Conservation (phyloP, 2,797 vertebrate species). For the Heliangelus exortis region DNA sequence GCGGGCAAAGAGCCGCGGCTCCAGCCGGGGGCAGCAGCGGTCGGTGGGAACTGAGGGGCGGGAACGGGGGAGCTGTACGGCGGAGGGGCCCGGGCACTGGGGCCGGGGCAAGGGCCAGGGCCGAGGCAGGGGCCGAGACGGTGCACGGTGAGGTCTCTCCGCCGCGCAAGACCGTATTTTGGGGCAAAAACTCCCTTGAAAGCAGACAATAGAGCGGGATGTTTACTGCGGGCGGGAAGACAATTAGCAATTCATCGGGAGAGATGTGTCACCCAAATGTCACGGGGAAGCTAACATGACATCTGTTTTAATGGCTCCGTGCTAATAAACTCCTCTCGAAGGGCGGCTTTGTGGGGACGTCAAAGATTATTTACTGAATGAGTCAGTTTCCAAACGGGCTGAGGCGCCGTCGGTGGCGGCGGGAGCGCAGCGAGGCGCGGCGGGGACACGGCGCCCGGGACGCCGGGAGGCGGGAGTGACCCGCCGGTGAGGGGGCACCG, state of each 20-base stretch:
- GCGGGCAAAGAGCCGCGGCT: background rate
- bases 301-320: conserved; percentile 80
- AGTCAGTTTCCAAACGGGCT: conserved; percentile 75
- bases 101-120: background rate
- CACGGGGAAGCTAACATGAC: conserved; percentile 75
- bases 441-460: conserved; percentile 1
- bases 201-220: conserved; percentile 76
- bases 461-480: background rate
- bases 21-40: background rate
- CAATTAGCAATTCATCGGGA: conserved; percentile 82
- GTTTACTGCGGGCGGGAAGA: conserved; percentile 78
- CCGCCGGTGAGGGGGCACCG: background rate
- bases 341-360: conserved; percentile 77
- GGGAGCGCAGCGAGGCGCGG: conserved; percentile 25
- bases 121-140: background rate
- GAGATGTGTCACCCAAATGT: conserved; percentile 79
- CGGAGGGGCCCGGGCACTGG: background rate
- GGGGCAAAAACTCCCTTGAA: conserved; percentile 63
- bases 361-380: conserved; percentile 81
- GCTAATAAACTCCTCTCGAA: conserved; percentile 79
- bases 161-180: conserved; percentile 61
- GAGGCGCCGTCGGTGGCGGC: conserved; percentile 74
- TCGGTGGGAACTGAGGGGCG: background rate
- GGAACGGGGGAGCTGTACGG: background rate
- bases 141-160: conserved; percentile 59